Base-by-base conservation (phyloP, 2,888 invertebrate genomes). In the Andrena flavipes region DNA sequence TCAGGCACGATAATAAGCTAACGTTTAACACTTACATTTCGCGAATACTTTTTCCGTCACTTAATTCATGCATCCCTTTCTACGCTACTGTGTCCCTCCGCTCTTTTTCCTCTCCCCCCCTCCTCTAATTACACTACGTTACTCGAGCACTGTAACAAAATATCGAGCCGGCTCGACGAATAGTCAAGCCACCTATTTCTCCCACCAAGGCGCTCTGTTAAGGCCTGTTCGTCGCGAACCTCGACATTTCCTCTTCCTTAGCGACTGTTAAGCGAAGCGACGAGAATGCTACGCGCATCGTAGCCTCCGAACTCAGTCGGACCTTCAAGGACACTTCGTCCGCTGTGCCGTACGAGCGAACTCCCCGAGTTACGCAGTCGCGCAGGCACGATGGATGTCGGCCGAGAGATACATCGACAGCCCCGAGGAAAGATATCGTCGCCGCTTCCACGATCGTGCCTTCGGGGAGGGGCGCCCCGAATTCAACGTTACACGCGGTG, bases 1-100 rank as follows among this genome's bases (percentile, higher is more conserved):
- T 80, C 63, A 80, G 80, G 80, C 80, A 80, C 82, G 80, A 82
- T 56, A 42, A 69, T 74, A 74, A 80, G 48, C 79, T 73, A 80
- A 68, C 35, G 10, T 63, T 59, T 48, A 42, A 74, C 62, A 63
- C 23, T 72, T 69, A 49, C 33, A 16, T 42, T 29, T 79, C 68
- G 33, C 68, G 30, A 62, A 67, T 42, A 59, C 10, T 51, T 65
- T 29, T 63, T 35, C 26, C 26, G 20, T 64, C 6, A 6, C 64
- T 35, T 59, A 60, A 65, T 65, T 33, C 8, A 49, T 51, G n/a
- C 33, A 23, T 42, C 20, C 48, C 13, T 30, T 26, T 56, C 23
- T 51, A 67, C 23, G 6, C 70, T 76, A 79, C 49, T 51, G 51
- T 23, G 10, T 26, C 62, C 33, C 67, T 72, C 67, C 29, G 29